These are phyloP conservation scores for Empidonax traillii DNA, from an alignment of 2,113 vertebrate species.

Conservation along the genomic window DNA sequence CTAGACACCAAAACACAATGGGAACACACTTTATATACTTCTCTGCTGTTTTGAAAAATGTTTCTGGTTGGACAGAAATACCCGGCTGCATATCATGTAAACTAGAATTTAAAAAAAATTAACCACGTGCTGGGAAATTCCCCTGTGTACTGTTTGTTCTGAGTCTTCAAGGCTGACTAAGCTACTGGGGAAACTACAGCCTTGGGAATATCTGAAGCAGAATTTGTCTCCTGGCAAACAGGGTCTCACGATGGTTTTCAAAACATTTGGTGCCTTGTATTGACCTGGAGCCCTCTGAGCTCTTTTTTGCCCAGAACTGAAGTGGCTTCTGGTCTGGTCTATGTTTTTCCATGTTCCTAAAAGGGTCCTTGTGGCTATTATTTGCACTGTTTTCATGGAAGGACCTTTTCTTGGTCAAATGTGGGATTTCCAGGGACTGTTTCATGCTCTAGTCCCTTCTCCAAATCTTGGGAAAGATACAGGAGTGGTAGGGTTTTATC, in stretches of 20 bases:
- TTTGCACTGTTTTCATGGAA: neutral
- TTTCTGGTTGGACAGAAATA: neutral
- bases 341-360: neutral
- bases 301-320: neutral
- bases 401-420: neutral
- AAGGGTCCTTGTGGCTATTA: neutral
- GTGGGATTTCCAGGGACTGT: neutral
- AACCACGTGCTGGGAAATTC: constrained; percentile 6
- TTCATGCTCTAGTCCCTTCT: neutral
- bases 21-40: neutral
- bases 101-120: neutral
- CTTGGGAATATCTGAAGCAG: neutral
- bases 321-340: neutral
- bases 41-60: constrained; percentile 3
- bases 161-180: neutral
- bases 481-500: neutral
- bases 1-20: constrained; percentile 48
- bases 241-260: neutral
- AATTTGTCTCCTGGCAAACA: neutral
- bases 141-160: neutral
- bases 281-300: neutral
- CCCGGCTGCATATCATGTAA: neutral
- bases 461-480: neutral
- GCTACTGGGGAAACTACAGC: neutral
- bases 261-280: neutral